Conservation (phyloP, 2,888 invertebrate genomes). For the Opisthograptis luteolata region DNA sequence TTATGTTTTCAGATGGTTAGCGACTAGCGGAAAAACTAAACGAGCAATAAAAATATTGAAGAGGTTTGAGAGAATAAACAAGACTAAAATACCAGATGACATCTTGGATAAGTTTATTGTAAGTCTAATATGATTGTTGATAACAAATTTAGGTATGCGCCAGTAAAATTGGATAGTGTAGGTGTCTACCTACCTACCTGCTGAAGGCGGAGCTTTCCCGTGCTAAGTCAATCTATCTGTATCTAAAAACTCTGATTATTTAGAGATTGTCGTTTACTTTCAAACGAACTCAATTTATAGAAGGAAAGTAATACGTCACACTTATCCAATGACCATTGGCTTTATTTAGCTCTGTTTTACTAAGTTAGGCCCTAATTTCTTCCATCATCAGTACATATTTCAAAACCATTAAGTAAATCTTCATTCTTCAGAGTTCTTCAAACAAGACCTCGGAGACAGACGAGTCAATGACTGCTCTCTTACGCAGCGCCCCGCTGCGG, state of each 20-base stretch:
- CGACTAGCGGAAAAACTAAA: conserved; percentile 53
- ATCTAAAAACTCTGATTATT: too few relatives aligned
- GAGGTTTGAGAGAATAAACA: conserved; percentile 61
- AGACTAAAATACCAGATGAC: conserved; percentile 56
- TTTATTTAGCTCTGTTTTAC: too few relatives aligned
- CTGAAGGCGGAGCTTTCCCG: too few relatives aligned
- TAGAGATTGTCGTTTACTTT: too few relatives aligned
- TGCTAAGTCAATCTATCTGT: too few relatives aligned
- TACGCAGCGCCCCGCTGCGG: conserved; percentile 47
- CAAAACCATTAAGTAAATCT: not conserved
- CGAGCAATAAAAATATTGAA: conserved; percentile 57
- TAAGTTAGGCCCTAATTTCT: too few relatives aligned
- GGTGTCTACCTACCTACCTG: too few relatives aligned
- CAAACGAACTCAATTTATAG: too few relatives aligned
- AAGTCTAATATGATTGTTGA: conserved; percentile 33
- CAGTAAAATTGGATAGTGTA: not conserved
- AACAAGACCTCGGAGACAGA: conserved; percentile 45
- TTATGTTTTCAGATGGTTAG: conserved; percentile 52
- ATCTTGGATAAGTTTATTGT: conserved; percentile 62
- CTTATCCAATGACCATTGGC: too few relatives aligned
- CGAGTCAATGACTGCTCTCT: conserved; percentile 47
- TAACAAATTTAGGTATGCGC: not conserved
- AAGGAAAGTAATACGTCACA: too few relatives aligned
- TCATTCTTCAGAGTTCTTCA: conserved; percentile 36
- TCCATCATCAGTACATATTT: too few relatives aligned